Evolutionary conservation across 1,140 invertebrate genomes (phyloP).

Genomic region (Drosophila leontia): DNA sequence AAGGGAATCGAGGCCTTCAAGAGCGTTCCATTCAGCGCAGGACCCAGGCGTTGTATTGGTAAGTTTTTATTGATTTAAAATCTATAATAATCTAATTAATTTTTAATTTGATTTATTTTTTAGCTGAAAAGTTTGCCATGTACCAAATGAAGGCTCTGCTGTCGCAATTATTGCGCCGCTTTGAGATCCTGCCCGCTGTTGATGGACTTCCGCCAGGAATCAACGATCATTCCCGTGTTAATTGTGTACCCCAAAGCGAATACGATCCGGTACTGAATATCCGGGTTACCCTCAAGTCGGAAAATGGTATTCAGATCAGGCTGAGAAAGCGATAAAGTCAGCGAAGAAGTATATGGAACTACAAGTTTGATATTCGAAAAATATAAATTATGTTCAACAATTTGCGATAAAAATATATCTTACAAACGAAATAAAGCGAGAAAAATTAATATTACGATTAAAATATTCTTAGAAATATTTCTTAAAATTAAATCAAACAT

Average conservation of each 20-base stretch:
- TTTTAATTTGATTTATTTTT: not conserved
- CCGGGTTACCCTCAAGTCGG: slow-evolving; percentile 73
- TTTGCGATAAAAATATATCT: not conserved
- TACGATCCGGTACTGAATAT: slow-evolving; percentile 78
- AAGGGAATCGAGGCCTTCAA: slow-evolving; percentile 79
- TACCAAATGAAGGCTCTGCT: slow-evolving; percentile 85
- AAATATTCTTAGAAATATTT: not conserved
- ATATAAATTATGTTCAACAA: not conserved
- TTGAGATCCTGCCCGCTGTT: slow-evolving; percentile 72
- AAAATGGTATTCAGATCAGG: slow-evolving; percentile 77
- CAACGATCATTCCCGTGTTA: slow-evolving; percentile 69
- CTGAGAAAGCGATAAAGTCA: slow-evolving; percentile 39
- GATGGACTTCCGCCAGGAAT: slow-evolving; percentile 69
- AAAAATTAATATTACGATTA: not conserved
- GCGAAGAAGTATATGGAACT: not conserved
- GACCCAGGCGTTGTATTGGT: slow-evolving; percentile 78
- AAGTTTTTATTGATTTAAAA: not conserved
- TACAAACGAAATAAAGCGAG: too few species aligned
- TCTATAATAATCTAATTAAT: not conserved
- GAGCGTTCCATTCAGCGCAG: slow-evolving; percentile 87
- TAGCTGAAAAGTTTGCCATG: slow-evolving; percentile 85
- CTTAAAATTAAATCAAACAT: not conserved
- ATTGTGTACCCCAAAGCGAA: slow-evolving; percentile 74
- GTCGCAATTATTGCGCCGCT: slow-evolving; percentile 83
- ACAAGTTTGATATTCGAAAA: not conserved